Percentiles rank a stretch among this genome's conserved stretches.
Conservation (phyloP, 2,888 invertebrate species). For the Lycocerus yunnanus region DNA sequence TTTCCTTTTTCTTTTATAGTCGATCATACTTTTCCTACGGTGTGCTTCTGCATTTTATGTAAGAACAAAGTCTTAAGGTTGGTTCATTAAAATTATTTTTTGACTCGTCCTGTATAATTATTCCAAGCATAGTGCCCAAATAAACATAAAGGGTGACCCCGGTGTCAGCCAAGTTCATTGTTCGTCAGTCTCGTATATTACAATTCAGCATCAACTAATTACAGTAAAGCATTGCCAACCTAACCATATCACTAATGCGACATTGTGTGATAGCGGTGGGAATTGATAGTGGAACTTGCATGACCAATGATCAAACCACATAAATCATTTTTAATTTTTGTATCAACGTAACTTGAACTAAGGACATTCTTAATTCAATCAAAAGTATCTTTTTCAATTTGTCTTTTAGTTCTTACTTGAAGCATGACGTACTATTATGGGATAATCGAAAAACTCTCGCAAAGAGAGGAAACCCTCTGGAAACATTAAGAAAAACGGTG, state of each 20-base stretch:
- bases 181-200: neutral
- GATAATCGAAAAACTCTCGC: too few relatives aligned
- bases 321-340: neutral
- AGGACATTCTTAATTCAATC: neutral
- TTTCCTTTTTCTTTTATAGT: neutral
- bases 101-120: neutral
- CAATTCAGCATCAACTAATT: neutral
- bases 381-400: too few relatives aligned
- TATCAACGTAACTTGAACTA: neutral
- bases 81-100: neutral
- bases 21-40: neutral
- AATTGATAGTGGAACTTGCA: neutral
- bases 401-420: too few relatives aligned
- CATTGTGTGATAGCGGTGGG: too few relatives aligned
- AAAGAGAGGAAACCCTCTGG: neutral
- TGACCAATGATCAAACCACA: neutral
- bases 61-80: neutral
- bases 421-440: too few relatives aligned
- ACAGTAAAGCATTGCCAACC: neutral
- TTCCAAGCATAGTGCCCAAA: neutral
- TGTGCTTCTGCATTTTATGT: neutral
- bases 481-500: neutral
- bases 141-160: neutral
- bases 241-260: neutral
- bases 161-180: neutral